Evolutionary conservation across 64 coral and sea anemone genomes (phyloP).

Genomic region (Pachyseris speciosa): DNA sequence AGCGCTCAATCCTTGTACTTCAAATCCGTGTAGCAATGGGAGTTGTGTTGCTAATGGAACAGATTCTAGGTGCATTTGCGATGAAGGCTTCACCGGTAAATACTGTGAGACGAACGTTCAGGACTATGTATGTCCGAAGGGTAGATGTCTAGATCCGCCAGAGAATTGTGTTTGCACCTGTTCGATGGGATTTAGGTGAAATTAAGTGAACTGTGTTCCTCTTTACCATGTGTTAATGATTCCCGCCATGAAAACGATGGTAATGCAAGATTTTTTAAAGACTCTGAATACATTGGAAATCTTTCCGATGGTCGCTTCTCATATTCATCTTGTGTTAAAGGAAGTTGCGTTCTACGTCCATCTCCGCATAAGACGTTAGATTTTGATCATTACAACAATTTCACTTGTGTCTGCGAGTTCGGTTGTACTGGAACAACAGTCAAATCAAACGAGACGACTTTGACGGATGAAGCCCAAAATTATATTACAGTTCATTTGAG

Average conservation of each 20-base stretch:
- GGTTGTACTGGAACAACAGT: not conserved
- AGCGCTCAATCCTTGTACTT: not conserved
- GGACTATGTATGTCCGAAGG: slow-evolving; percentile 54
- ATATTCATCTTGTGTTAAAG: not conserved
- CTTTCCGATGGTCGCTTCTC: not conserved
- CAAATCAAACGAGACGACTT: not conserved
- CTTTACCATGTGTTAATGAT: not conserved
- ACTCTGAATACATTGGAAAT: not conserved
- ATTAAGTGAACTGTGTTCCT: slow-evolving; percentile 4
- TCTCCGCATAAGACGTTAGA: not conserved
- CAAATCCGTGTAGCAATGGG: slow-evolving; percentile 52
- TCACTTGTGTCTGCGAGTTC: not conserved
- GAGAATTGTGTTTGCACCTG: slow-evolving; percentile 33
- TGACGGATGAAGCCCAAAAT: not conserved
- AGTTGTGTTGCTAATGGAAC: slow-evolving; percentile 37
- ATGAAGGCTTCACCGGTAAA: slow-evolving; percentile 41
- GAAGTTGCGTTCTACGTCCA: not conserved
- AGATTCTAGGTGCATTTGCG: slow-evolving; percentile 56
- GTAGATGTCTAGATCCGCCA: slow-evolving; percentile 28
- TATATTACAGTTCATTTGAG: not conserved
- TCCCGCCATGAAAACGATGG: too few relatives aligned
- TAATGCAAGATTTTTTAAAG: not conserved
- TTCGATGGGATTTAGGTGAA: slow-evolving; percentile 17
- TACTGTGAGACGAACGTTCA: slow-evolving; percentile 49
- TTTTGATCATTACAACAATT: not conserved